These are phyloP conservation scores for Malurus cyaneus DNA, from an alignment of 2,113 vertebrate genomes.

Conservation along the genomic window DNA sequence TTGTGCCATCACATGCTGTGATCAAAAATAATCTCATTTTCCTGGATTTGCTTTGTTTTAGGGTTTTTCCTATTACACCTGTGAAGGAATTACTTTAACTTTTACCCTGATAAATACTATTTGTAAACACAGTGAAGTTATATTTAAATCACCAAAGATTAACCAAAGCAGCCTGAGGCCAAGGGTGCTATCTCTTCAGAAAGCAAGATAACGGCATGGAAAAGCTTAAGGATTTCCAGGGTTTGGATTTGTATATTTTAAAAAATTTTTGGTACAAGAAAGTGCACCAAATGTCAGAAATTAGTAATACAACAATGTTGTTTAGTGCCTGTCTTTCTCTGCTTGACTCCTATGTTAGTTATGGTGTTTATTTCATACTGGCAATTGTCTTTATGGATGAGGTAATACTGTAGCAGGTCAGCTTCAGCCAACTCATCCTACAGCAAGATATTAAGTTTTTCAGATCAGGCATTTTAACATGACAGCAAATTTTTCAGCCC, in stretches of 20 bases:
- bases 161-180: background rate
- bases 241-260: background rate
- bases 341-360: background rate
- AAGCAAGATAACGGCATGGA: background rate
- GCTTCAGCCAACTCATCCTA: background rate
- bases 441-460: background rate
- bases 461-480: background rate
- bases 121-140: background rate
- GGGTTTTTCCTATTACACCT: background rate
- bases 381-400: background rate
- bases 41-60: background rate
- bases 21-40: conserved; percentile 15
- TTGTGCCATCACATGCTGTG: background rate
- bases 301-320: background rate
- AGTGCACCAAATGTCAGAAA: background rate
- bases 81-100: background rate
- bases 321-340: background rate
- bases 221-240: background rate
- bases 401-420: background rate
- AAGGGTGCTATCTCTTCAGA: background rate
- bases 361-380: background rate
- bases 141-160: conserved; percentile 7
- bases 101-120: background rate
- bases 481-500: background rate
- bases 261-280: background rate